A percentile compares a stretch with the other conserved stretches of the same genome.
Conservation (phyloP, 2,113 vertebrate genomes). For the Oryctolagus cuniculus region DNA sequence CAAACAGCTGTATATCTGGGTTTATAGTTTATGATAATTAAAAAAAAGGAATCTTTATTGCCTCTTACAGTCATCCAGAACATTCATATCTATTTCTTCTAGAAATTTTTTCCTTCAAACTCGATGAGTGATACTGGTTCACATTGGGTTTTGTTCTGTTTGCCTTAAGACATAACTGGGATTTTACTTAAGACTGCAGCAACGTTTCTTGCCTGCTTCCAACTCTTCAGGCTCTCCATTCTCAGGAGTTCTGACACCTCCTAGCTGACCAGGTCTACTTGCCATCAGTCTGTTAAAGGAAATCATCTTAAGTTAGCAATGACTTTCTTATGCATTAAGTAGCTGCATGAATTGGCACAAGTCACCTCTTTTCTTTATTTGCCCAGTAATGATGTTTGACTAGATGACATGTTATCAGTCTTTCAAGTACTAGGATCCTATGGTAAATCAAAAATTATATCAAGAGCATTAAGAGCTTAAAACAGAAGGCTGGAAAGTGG, state of each 20-base stretch:
- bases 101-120: not conserved
- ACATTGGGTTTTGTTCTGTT: not conserved
- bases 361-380: slow-evolving; percentile 3
- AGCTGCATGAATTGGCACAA: not conserved
- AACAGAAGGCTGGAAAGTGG: not conserved
- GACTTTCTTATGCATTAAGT: slow-evolving; percentile 19
- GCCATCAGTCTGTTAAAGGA: not conserved
- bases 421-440: not conserved
- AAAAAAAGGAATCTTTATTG: slow-evolving; percentile 34
- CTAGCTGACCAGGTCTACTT: not conserved
- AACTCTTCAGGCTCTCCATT: not conserved
- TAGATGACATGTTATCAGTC: not conserved
- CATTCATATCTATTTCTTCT: not conserved
- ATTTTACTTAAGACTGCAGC: not conserved
- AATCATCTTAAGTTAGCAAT: slow-evolving; percentile 14
- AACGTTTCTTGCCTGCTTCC: not conserved
- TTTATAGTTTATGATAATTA: slow-evolving; percentile 56
- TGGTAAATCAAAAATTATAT: slow-evolving; percentile 4
- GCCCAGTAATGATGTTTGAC: not conserved
- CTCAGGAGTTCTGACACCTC: not conserved
- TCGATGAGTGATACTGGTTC: not conserved
- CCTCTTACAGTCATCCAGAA: not conserved
- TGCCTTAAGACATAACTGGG: not conserved
- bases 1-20: slow-evolving; percentile 63
- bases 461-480: slow-evolving; percentile 4